Conservation (phyloP, 1,140 invertebrate species). For the Spodoptera litura region DNA sequence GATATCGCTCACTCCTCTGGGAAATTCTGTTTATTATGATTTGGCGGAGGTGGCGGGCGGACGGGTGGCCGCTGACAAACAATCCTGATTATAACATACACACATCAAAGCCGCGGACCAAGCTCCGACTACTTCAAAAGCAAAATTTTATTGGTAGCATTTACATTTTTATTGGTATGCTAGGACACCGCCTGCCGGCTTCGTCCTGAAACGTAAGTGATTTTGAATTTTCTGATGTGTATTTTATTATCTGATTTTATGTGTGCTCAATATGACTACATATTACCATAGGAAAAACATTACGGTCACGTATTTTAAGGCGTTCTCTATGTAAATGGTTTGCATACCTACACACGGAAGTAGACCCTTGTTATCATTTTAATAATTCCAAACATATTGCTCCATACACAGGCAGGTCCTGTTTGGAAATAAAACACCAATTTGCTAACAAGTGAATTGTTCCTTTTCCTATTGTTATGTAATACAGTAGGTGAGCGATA, state of each 20-base stretch:
- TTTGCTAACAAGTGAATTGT: conserved; percentile 26
- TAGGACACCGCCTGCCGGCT: conserved; percentile 79
- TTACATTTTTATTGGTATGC: conserved; percentile 85
- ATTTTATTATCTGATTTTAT: conserved; percentile 85
- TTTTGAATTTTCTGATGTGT: conserved; percentile 86
- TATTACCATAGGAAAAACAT: conserved; percentile 77
- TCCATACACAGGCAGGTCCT: neutral
- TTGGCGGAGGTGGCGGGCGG: conserved; percentile 55
- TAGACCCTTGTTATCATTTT: conserved; percentile 20
- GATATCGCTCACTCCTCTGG: conserved; percentile 52
- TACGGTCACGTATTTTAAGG: conserved; percentile 59
- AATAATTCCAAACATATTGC: conserved; percentile 22
- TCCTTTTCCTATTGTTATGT: conserved; percentile 7
- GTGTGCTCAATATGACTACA: conserved; percentile 76
- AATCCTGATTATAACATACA: conserved; percentile 70
- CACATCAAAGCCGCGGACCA: conserved; percentile 77
- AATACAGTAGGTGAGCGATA: conserved; percentile 20
- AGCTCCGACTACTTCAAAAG: conserved; percentile 79
- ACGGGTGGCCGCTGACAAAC: conserved; percentile 62
- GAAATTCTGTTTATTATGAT: conserved; percentile 63
- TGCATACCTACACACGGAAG: conserved; percentile 23
- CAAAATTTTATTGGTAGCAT: conserved; percentile 83
- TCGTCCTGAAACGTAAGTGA: conserved; percentile 83
- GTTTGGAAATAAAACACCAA: conserved; percentile 21
- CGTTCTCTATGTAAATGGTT: conserved; percentile 51